phyloP scores from a whole-genome alignment of 1,140 invertebrate genomes.

The Drosophila navojoa region DNA sequence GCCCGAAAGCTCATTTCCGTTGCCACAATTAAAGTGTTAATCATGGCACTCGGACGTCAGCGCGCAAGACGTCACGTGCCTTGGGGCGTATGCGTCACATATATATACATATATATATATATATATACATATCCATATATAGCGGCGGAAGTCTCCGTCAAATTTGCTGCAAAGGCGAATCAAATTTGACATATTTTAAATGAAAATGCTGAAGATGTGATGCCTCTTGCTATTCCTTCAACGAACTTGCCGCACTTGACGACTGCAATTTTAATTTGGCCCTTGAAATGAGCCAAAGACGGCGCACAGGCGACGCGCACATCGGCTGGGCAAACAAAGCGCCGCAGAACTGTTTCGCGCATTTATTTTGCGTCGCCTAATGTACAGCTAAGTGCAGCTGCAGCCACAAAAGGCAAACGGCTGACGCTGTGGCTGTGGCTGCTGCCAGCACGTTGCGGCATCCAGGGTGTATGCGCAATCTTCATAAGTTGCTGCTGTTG shows the following conservation, averaged over 20 bases:
- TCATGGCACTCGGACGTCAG: conserved; percentile 21
- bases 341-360: conserved; percentile 61
- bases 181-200: conserved; percentile 49
- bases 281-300: conserved; percentile 58
- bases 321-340: conserved; percentile 67
- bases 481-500: conserved; percentile 63
- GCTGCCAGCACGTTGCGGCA: conserved; percentile 5
- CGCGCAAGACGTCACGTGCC: conserved; percentile 11
- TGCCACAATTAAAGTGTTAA: conserved; percentile 74
- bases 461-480: conserved; percentile 68
- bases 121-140: background rate
- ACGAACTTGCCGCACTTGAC: conserved; percentile 46
- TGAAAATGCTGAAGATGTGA: conserved; percentile 4
- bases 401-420: conserved; percentile 35
- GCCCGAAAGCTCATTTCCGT: conserved; percentile 67
- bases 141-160: background rate
- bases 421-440: conserved; percentile 4
- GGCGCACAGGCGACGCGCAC: background rate
- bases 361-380: conserved; percentile 72
- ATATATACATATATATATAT: background rate
- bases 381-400: conserved; percentile 67
- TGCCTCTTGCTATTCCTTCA: background rate
- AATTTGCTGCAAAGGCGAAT: conserved; percentile 21
- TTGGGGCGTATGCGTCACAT: conserved; percentile 30
- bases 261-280: conserved; percentile 79